A percentile compares a stretch with the other conserved stretches of the same genome.
phyloP scores from a whole-genome alignment of 2,797 vertebrate genomes.

The Gastrophryne carolinensis region DNA sequence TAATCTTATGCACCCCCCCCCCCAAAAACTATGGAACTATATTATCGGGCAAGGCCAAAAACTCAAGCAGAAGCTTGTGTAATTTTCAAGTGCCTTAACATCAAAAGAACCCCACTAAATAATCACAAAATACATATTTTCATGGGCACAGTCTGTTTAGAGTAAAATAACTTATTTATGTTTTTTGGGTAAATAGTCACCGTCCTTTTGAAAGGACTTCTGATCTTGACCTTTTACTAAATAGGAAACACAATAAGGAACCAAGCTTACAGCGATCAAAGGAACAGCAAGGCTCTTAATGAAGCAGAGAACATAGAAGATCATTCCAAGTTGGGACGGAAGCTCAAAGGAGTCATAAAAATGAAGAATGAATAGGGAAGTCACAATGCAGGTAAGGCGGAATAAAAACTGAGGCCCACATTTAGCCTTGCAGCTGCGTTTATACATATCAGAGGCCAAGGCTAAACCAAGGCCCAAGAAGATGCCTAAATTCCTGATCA shows the following conservation, averaged over 20 bases:
- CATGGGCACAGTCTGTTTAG: no score
- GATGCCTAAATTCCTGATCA: constrained; percentile 74
- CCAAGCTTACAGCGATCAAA: constrained; percentile 73
- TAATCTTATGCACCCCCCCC: no score
- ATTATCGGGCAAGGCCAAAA: no score
- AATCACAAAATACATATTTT: no score
- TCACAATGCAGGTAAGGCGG: constrained; percentile 61
- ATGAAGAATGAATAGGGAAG: constrained; percentile 72
- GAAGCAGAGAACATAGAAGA: constrained; percentile 80
- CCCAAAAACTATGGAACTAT: no score
- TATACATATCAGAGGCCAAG: constrained; percentile 69
- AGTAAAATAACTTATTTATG: no score
- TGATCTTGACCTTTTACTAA: constrained; percentile 65
- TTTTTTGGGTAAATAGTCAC: no score
- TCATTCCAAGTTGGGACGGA: constrained; percentile 67
- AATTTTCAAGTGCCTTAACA: no score
- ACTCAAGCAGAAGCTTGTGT: no score
- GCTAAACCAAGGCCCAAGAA: constrained; percentile 77
- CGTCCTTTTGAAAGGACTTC: no score
- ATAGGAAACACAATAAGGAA: constrained; percentile 75
- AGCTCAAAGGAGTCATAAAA: constrained; percentile 76
- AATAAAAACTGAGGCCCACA: constrained; percentile 56
- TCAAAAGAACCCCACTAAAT: no score
- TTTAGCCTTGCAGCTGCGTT: constrained; percentile 69
- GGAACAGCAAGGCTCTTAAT: constrained; percentile 75